Conservation (phyloP, 2,888 invertebrate species). For the Ophion ellenae region DNA sequence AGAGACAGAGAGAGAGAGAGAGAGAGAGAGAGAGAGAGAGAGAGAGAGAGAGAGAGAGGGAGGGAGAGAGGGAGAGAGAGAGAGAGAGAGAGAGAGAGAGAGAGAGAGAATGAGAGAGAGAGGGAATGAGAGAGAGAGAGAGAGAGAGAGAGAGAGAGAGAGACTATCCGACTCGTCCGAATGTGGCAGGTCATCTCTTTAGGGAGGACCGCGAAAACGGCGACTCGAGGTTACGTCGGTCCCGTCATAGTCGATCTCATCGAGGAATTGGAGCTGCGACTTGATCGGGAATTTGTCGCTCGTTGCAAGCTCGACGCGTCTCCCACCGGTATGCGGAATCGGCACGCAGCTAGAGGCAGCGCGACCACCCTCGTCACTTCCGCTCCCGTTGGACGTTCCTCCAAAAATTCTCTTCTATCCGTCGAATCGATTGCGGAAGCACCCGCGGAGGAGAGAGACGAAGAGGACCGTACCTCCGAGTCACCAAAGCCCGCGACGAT, state of each 20-base stretch:
- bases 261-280: slow-evolving; percentile 87
- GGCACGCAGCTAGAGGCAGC: neutral
- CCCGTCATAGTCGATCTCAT: slow-evolving; percentile 89
- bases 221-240: slow-evolving; percentile 85
- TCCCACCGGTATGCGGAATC: slow-evolving; percentile 30
- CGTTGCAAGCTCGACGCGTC: slow-evolving; percentile 76
- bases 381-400: slow-evolving; percentile 65
- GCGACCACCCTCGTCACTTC: slow-evolving; percentile 66
- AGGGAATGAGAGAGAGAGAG: neutral
- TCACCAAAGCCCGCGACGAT: neutral
- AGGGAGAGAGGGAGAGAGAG: neutral
- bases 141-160: neutral
- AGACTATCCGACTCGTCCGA: neutral
- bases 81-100: too few species aligned
- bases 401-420: slow-evolving; percentile 56
- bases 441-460: neutral
- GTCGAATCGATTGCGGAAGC: slow-evolving; percentile 41
- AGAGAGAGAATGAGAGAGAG: too few species aligned
- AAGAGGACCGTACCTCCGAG: neutral
- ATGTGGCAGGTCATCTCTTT: slow-evolving; percentile 46
- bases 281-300: slow-evolving; percentile 79
- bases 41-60: neutral
- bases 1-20: too few species aligned
- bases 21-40: neutral
- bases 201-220: slow-evolving; percentile 73